These are phyloP conservation scores for Neogale vison DNA, from an alignment of 2,113 vertebrate species.

Conservation along the genomic window DNA sequence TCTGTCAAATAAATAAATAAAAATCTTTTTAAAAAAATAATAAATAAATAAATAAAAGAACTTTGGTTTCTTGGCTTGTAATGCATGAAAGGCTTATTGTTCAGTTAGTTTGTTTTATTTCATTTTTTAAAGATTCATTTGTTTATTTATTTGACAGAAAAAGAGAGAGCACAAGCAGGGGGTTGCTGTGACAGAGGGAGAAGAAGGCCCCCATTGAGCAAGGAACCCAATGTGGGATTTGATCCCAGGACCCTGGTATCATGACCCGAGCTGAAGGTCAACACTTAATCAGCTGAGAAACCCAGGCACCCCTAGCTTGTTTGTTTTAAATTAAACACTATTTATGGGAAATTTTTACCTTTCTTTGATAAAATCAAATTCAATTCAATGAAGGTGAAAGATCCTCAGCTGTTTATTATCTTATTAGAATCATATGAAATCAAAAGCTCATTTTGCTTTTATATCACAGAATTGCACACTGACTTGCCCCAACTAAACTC, in stretches of 20 bases:
- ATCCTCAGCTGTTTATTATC: background rate
- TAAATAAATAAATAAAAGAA: slow-evolving; percentile 58
- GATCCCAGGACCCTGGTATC: too few relatives aligned
- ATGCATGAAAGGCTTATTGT: background rate
- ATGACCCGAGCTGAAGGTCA: too few relatives aligned
- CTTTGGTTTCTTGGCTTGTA: slow-evolving; percentile 51
- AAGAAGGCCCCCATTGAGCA: too few relatives aligned
- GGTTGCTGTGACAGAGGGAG: too few relatives aligned
- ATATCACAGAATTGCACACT: background rate
- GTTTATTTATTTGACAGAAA: too few relatives aligned
- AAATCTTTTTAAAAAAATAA: too few relatives aligned
- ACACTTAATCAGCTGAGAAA: too few relatives aligned
- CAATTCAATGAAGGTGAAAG: background rate
- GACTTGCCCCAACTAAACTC: background rate
- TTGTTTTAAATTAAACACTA: background rate
- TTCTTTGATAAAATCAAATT: slow-evolving; percentile 33
- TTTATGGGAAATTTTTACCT: background rate
- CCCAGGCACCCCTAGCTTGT: background rate
- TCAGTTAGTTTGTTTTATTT: background rate
- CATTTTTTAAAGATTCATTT: too few relatives aligned
- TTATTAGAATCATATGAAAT: background rate
- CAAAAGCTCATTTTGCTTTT: background rate
- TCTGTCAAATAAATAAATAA: too few relatives aligned
- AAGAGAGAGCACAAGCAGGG: too few relatives aligned
- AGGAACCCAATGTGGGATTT: too few relatives aligned